These are phyloP conservation scores for Trialeurodes vaporariorum DNA, from an alignment of 1,140 invertebrate genomes.

Conservation along the genomic window DNA sequence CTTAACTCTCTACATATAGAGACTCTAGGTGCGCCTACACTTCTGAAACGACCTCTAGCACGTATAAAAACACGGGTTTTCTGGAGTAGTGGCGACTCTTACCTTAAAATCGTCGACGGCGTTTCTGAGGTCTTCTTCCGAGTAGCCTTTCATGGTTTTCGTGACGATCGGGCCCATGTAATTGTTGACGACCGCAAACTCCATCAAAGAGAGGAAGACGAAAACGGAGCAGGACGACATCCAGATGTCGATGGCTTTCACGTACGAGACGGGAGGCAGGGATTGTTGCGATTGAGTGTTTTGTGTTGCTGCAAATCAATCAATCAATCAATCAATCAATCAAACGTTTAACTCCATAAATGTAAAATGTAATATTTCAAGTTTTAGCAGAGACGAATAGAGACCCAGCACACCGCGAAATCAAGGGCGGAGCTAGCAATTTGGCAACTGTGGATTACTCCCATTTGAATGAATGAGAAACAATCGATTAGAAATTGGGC, in stretches of 20 bases:
- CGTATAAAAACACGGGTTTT: no score
- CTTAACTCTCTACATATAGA: no score
- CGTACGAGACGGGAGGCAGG: slow-evolving; percentile 79
- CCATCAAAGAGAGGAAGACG: slow-evolving; percentile 83
- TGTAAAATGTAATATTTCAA: no score
- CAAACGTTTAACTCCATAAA: neutral
- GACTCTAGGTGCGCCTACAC: no score
- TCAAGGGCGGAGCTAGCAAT: no score
- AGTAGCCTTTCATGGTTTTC: slow-evolving; percentile 81
- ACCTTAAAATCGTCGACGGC: slow-evolving; percentile 60
- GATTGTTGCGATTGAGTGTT: slow-evolving; percentile 82
- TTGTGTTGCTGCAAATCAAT: slow-evolving; percentile 51
- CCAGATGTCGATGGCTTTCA: slow-evolving; percentile 87
- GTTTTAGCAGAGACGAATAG: no score
- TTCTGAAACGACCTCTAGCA: no score
- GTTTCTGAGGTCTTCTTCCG: slow-evolving; percentile 60
- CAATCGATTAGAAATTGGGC: no score
- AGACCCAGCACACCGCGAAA: no score
- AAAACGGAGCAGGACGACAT: slow-evolving; percentile 88
- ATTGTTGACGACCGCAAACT: slow-evolving; percentile 85
- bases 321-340: slow-evolving; percentile 3
- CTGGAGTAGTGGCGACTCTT: no score
- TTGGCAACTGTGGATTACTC: no score
- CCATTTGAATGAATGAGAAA: no score
- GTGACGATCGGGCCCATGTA: slow-evolving; percentile 79